Base-by-base conservation (phyloP, 2,113 vertebrate species). In the Gallinago media region DNA sequence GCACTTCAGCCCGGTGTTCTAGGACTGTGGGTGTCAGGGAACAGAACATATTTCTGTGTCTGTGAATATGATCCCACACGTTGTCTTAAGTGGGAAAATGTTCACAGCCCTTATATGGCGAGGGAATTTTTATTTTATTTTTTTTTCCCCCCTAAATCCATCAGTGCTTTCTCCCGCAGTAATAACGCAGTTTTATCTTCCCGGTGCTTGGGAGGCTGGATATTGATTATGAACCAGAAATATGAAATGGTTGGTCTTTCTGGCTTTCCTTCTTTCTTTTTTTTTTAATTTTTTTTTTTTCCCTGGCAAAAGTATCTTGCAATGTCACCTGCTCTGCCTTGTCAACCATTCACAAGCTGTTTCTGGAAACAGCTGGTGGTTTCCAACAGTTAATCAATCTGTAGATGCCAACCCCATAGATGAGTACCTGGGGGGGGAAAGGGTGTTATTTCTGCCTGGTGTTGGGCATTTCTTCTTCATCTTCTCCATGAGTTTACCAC, bases 41-140 rank as follows among this genome's bases (percentile, higher is more conserved):
- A 98, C 89, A 85, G 97, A 98, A 97, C 96, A 97, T 95, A 97
- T 97, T 98, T 98, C 96, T 97, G 95, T 97, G 94, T 97, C 96
- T 98, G 95, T 91, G 97, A 98, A 97, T 97, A 54, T 96, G 96
- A 97, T 97, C 96, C 97, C 97, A 98, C 97, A 97, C 96, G 96
- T 89, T 96, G 75, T 96, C 97, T 97, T 97, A 96, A 97, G 95
- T 97, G 97, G 95, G 93, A 95, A 91, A 92, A 94, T 97, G 93
- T 97, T 97, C 93, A 32, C 92, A 96, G 92, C 88, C 95, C 91
- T 97, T 96, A 96, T 96, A 97, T 89, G 96, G 96, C 0, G 17
- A 96, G 72, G 77, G 85, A 62, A 49, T 10, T 29, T 29, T 52
- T 50, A 61, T 67, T 91, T 89, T 88, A 73, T 42, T 76, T 52